Evolutionary conservation across 2,888 invertebrate species (phyloP), one percentile per base, ranked within the genome.

Genomic region (Penaeus monodon): DNA sequence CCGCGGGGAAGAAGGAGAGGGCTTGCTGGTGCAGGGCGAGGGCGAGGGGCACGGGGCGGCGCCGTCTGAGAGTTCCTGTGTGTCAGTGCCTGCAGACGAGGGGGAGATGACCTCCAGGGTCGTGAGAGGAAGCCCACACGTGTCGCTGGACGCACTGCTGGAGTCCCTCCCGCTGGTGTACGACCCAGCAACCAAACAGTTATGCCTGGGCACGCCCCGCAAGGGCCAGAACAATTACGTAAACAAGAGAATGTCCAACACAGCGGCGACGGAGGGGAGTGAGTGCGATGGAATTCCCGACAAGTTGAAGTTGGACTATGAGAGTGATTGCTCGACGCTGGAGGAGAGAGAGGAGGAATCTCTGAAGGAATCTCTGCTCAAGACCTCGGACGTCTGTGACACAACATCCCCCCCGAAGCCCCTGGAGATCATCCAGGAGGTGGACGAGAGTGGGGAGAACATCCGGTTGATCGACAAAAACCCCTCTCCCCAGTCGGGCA

Each of bases 361-460:
- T 87, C 86, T 79, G 22, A 82, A 64, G n/a, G 86, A 87, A 73
- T 33, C 27, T 27, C 66, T 83, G 27, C 33, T 70, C 14, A 83
- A 29, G 20, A 63, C 65, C n/a, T 78, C 70, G 22, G 86, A 87
- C 22, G 29, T 66, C 14, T 68, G 68, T 27, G 86, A 87, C n/a
- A 44, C 64, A 27, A n/a, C 66, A 6, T 57, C 78, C 24, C 49
- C 81, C 64, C 82, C 73, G 14, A 87, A 87, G 73, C 33, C 82
- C 10, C 49, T 87, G 64, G 86, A 88, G 63, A 88, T 84, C 27
- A 88, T 88, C 29, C 88, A 88, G 81, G 88, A 88, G 27, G 88
- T 80, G 14, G 88, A 88, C 63, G 88, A 88, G 44, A 88, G 66
- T 77, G 84, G 81, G 10, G 88, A 87, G 80, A 83, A 64, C 29